Evolutionary conservation across 2,113 vertebrate species (phyloP).

Genomic region (Nycticryphes semicollaris): DNA sequence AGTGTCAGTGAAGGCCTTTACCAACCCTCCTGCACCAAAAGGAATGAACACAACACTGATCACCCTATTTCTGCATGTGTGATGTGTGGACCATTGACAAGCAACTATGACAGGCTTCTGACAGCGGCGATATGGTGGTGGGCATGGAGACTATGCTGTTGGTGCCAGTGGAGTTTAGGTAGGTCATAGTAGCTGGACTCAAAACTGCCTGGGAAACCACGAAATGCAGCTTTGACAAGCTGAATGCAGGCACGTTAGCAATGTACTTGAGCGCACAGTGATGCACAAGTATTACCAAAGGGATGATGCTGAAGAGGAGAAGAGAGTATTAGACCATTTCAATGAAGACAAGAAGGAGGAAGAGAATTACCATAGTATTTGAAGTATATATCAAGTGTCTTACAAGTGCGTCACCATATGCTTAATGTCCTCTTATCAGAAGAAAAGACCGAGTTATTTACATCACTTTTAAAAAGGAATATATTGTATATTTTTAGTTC

Average conservation of each 20-base stretch:
- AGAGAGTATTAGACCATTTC: background rate
- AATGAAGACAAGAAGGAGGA: background rate
- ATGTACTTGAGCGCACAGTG: background rate
- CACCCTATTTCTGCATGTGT: background rate
- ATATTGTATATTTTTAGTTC: background rate
- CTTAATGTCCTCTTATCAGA: background rate
- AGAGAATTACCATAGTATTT: background rate
- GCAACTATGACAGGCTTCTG: background rate
- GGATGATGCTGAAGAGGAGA: background rate
- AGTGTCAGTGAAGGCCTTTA: background rate
- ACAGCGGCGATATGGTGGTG: background rate
- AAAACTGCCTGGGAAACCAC: background rate
- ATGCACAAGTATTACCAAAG: background rate
- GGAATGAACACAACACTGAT: background rate
- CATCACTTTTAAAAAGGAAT: background rate
- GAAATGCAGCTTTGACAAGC: background rate
- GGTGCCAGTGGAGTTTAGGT: background rate
- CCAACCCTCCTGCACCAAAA: background rate
- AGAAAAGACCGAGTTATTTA: background rate
- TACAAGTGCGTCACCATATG: background rate
- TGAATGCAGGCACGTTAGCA: background rate
- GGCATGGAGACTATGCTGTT: background rate
- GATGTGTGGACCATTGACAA: background rate
- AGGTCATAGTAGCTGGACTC: accelerated
- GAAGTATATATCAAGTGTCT: background rate